A percentile compares a stretch with the other conserved stretches of the same genome.
These are phyloP conservation scores for Crypturellus tataupa DNA, from an alignment of 2,797 vertebrate genomes.

Conservation along the genomic window DNA sequence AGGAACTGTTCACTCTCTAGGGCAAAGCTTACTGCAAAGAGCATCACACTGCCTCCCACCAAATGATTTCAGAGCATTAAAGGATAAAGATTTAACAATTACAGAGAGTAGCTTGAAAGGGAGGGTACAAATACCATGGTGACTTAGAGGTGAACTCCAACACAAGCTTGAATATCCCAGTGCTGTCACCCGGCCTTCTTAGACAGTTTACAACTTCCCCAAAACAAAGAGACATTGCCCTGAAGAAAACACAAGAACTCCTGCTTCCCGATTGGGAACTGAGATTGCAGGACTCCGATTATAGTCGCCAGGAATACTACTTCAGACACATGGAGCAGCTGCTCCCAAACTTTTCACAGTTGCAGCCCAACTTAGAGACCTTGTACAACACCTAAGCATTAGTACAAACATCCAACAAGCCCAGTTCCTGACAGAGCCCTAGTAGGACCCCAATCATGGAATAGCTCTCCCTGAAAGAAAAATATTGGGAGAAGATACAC, in stretches of 20 bases:
- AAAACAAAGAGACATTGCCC: rapidly evolving
- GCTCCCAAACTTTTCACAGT: not conserved
- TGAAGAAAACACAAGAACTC: not conserved
- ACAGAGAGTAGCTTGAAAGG: not conserved
- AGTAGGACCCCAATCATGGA: not conserved
- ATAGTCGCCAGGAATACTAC: not conserved
- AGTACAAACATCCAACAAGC: not conserved
- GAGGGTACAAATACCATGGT: not conserved
- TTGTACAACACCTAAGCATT: not conserved
- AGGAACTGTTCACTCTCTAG: not conserved
- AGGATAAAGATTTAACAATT: slow-evolving; percentile 40
- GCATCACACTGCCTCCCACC: not conserved
- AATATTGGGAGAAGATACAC: not conserved
- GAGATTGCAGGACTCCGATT: too few relatives aligned
- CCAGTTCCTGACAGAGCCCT: not conserved
- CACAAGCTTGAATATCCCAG: not conserved
- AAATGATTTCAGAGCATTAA: slow-evolving; percentile 14
- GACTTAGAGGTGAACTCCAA: not conserved
- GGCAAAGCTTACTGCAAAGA: not conserved
- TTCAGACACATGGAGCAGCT: not conserved
- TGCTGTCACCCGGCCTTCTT: not conserved
- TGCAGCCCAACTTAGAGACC: not conserved
- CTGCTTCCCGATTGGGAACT: not conserved
- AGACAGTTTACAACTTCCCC: not conserved
- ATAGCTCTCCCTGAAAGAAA: not conserved